These are phyloP conservation scores for Datnioides undecimradiatus DNA, from an alignment of 2,113 vertebrate genomes.

Conservation along the genomic window DNA sequence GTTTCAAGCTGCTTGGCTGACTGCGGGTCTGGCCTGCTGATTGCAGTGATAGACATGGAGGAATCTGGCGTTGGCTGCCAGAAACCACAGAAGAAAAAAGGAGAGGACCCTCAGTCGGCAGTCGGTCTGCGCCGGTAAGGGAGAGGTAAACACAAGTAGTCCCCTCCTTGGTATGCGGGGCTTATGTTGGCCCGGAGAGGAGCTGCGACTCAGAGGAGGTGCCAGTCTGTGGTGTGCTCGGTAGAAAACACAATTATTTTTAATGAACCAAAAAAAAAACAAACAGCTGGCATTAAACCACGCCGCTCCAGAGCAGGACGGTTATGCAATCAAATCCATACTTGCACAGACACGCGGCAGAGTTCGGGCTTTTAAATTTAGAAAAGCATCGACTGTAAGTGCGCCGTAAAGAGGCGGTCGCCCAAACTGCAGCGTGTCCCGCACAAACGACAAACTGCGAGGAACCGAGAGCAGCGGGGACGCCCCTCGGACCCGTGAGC, in stretches of 20 bases:
- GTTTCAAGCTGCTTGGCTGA: conserved; percentile 78
- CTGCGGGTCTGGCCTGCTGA: conserved; percentile 86
- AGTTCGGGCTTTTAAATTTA: conserved; percentile 18
- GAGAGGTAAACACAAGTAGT: conserved; percentile 88
- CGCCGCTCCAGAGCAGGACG: conserved; percentile 19
- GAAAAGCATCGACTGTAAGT: conserved; percentile 17
- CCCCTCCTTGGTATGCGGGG: conserved; percentile 84
- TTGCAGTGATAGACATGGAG: conserved; percentile 88
- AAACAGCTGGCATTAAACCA: conserved; percentile 42
- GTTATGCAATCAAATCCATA: conserved; percentile 53
- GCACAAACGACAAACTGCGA: no score
- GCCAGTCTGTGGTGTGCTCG: conserved; percentile 64
- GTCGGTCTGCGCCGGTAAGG: conserved; percentile 57
- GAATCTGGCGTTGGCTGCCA: conserved; percentile 87
- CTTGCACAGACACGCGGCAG: conserved; percentile 51
- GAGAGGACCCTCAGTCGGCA: conserved; percentile 84
- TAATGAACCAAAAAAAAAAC: conserved; percentile 72
- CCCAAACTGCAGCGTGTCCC: not conserved
- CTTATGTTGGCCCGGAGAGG: conserved; percentile 69
- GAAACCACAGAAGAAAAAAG: conserved; percentile 82
- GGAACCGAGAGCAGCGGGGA: no score
- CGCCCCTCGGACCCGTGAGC: no score
- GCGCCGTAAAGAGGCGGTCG: not conserved
- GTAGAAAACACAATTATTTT: conserved; percentile 76
- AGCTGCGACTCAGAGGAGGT: conserved; percentile 62